These are phyloP conservation scores for Chrysotoxum bicinctum DNA, from an alignment of 2,888 invertebrate species.

Conservation along the genomic window DNA sequence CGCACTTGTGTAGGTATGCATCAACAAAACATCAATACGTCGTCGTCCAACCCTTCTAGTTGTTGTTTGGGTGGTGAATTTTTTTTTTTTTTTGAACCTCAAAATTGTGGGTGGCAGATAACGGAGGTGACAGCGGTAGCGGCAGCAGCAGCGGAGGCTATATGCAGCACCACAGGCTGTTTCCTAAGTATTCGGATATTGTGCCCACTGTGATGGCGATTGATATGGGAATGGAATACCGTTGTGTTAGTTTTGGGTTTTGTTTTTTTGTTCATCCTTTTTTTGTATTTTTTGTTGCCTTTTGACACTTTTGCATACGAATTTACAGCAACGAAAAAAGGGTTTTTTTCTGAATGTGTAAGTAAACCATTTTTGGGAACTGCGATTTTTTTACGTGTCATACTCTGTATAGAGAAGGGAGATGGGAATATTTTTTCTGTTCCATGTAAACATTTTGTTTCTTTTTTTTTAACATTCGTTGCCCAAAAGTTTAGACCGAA, in stretches of 20 bases:
- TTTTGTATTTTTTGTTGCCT: constrained; percentile 44
- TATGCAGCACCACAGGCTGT: constrained; percentile 65
- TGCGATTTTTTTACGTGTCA: constrained; percentile 13
- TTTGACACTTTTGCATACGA: constrained; percentile 72
- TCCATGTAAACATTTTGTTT: constrained; percentile 54
- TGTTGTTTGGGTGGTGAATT: constrained; percentile 1
- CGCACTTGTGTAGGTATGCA: constrained; percentile 71
- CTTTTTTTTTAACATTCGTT: background rate
- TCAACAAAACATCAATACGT: constrained; percentile 73
- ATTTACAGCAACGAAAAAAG: constrained; percentile 46
- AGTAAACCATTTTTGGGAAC: constrained; percentile 68
- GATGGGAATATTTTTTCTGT: constrained; percentile 28
- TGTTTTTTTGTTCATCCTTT: background rate
- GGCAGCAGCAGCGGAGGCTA: background rate
- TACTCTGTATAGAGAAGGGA: background rate
- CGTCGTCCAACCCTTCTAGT: constrained; percentile 71
- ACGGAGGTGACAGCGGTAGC: background rate
- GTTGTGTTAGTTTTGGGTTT: constrained; percentile 66
- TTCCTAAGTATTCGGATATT: constrained; percentile 71
- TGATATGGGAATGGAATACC: constrained; percentile 58
- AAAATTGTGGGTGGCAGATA: constrained; percentile 36
- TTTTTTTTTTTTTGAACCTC: constrained; percentile 34
- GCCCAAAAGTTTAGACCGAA: constrained; percentile 48
- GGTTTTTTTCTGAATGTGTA: constrained; percentile 58
- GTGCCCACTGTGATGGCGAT: constrained; percentile 68